Evolutionary conservation across 2,113 vertebrate genomes (phyloP).

Genomic region (Misgurnus anguillicaudatus): DNA sequence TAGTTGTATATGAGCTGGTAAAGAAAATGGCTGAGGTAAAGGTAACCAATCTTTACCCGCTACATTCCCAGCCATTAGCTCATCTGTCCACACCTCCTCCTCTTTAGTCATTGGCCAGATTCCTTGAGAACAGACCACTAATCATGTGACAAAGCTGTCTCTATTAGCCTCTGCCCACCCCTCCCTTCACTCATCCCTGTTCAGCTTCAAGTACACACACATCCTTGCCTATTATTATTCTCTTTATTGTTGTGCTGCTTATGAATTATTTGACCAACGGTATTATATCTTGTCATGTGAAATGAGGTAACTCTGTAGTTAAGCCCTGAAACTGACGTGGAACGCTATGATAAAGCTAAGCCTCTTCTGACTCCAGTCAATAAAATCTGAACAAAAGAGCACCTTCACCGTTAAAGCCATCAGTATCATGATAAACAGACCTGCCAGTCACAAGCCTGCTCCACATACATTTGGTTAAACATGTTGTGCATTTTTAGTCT

Average conservation of each 20-base stretch:
- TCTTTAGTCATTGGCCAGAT: conserved; percentile 57
- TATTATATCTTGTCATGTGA: conserved; percentile 44
- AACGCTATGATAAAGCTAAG: conserved; percentile 51
- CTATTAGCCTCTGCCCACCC: conserved; percentile 59
- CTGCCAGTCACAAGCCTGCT: conserved; percentile 71
- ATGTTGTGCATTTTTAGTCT: conserved; percentile 74
- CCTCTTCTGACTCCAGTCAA: conserved; percentile 52
- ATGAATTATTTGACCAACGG: conserved; percentile 45
- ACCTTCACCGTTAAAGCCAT: conserved; percentile 73
- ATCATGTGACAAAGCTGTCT: conserved; percentile 69
- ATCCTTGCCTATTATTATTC: conserved; percentile 28
- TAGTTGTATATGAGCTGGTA: conserved; percentile 3
- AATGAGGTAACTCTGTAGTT: conserved; percentile 28
- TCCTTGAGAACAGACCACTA: conserved; percentile 58
- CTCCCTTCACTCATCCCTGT: conserved; percentile 39
- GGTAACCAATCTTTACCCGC: conserved; percentile 10
- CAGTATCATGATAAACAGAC: conserved; percentile 67
- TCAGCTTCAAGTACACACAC: conserved; percentile 30
- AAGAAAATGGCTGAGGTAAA: conserved; percentile 25
- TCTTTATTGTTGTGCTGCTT: conserved; percentile 33
- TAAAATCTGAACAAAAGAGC: conserved; percentile 63
- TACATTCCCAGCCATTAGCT: conserved; percentile 48
- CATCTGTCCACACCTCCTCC: conserved; percentile 46
- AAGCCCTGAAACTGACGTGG: conserved; percentile 37
- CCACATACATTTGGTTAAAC: conserved; percentile 71